Percentiles rank a stretch among this genome's conserved stretches.
Evolutionary conservation across 2,888 invertebrate genomes (phyloP).

Genomic region (Pecten maximus): DNA sequence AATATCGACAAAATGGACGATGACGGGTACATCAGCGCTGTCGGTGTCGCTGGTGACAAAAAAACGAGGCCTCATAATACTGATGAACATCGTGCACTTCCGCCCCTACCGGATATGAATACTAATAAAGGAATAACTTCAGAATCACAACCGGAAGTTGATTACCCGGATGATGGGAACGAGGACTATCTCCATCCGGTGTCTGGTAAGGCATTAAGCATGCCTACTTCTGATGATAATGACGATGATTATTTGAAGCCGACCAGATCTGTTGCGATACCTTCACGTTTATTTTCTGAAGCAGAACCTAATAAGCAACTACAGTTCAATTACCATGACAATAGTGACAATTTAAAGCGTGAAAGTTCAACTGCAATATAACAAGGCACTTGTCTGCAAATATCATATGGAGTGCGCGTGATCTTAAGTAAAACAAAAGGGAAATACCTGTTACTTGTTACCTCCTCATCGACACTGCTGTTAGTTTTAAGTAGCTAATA

Average conservation of each 20-base stretch:
- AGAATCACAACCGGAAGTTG: background rate
- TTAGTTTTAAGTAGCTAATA: no score
- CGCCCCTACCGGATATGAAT: background rate
- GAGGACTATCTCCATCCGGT: background rate
- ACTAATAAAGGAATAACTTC: background rate
- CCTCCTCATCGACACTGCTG: no score
- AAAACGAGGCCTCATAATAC: background rate
- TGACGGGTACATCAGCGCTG: background rate
- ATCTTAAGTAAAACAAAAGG: no score
- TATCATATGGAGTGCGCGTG: no score
- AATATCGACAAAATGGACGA: background rate
- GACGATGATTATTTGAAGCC: slow-evolving; percentile 10
- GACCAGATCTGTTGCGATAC: background rate
- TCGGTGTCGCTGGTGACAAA: background rate
- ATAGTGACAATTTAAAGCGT: background rate
- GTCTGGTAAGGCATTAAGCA: background rate
- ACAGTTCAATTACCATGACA: background rate
- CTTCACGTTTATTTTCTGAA: background rate
- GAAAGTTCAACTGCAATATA: background rate
- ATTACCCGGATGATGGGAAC: background rate
- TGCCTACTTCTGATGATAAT: background rate
- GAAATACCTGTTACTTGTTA: no score
- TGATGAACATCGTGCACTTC: background rate
- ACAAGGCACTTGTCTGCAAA: no score
- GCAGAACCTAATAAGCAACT: background rate